phyloP scores from a whole-genome alignment of 64 coral and sea anemone species.

The Montipora cactus region DNA sequence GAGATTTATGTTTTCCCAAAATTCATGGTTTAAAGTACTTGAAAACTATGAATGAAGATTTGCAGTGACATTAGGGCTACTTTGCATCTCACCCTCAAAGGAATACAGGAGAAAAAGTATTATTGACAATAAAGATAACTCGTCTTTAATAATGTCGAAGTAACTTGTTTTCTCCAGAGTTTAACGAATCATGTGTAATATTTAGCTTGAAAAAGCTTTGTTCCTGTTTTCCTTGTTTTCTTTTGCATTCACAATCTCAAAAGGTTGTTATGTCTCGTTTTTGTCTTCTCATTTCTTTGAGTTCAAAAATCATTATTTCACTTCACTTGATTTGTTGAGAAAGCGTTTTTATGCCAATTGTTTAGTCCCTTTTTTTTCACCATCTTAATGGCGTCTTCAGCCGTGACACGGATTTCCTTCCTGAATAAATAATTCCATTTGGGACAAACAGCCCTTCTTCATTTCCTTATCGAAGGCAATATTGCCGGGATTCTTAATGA shows the following conservation, averaged over 20 bases:
- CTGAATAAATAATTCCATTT: constrained; percentile 1
- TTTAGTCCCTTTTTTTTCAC: not conserved
- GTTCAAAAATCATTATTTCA: not conserved
- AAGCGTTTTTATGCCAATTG: not conserved
- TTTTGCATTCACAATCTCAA: too few relatives aligned
- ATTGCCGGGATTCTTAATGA: not conserved
- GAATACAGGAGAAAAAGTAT: not conserved
- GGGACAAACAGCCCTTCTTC: not conserved
- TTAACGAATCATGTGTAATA: not conserved
- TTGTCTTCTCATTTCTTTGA: not conserved
- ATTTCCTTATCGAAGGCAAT: constrained; percentile 19
- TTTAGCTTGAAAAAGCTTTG: too few relatives aligned
- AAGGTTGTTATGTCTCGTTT: constrained; percentile 20
- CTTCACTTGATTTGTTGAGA: not conserved
- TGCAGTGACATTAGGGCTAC: not conserved
- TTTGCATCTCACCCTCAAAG: not conserved
- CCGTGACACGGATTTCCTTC: constrained; percentile 16
- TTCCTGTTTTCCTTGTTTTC: too few relatives aligned
- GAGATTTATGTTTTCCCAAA: not conserved
- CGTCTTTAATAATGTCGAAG: too few relatives aligned
- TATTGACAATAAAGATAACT: not conserved
- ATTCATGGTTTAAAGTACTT: not conserved
- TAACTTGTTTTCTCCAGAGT: not conserved
- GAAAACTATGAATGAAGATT: not conserved
- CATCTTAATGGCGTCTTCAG: not conserved